A percentile compares a stretch with the other conserved stretches of the same genome.
Conservation (phyloP, 2,797 vertebrate genomes). For the Anisognathus igniventris region DNA sequence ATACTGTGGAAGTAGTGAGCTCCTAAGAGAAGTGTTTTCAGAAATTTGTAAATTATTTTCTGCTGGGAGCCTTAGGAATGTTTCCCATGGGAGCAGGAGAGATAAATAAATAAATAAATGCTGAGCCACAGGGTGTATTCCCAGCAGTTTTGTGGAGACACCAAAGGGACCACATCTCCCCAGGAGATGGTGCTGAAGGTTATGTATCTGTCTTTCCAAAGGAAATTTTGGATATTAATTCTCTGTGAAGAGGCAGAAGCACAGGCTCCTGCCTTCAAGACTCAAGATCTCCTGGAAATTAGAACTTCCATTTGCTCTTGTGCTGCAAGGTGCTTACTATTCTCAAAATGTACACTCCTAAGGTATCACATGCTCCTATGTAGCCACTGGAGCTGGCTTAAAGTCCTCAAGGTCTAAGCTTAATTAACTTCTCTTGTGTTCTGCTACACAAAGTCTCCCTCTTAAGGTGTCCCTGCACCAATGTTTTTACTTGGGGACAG, state of each 20-base stretch:
- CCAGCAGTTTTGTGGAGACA: neutral
- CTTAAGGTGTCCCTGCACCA: neutral
- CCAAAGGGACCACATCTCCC: neutral
- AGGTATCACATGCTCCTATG: neutral
- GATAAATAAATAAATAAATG: neutral
- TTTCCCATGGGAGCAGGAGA: neutral
- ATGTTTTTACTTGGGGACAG: neutral
- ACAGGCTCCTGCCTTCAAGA: fast-evolving
- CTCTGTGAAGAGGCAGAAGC: neutral
- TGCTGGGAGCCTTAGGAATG: neutral
- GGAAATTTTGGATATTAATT: neutral
- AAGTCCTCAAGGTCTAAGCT: neutral
- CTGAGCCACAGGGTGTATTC: neutral
- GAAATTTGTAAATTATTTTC: neutral
- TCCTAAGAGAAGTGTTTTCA: neutral
- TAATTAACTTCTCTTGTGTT: neutral
- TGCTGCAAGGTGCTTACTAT: neutral
- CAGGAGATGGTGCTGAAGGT: neutral
- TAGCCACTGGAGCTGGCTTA: neutral
- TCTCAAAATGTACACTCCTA: neutral
- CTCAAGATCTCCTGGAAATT: neutral
- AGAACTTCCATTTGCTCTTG: neutral
- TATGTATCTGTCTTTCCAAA: neutral
- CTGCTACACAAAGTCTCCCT: neutral
- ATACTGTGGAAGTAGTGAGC: neutral